Evolutionary conservation across 2,797 vertebrate species (phyloP).

Genomic region (Poeciliopsis infans): DNA sequence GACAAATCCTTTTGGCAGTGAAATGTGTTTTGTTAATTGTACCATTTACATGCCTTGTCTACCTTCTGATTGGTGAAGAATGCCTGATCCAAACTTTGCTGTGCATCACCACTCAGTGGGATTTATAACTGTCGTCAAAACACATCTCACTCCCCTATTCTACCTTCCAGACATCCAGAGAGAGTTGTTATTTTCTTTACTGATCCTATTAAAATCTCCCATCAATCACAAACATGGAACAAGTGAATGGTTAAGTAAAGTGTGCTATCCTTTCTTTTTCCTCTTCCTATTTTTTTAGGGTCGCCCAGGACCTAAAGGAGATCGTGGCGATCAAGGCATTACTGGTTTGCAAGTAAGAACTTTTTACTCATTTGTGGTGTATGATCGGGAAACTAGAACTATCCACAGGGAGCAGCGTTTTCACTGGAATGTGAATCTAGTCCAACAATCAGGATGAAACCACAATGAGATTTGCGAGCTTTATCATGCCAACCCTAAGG

Average conservation of each 20-base stretch:
- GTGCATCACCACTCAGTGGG: slow-evolving; percentile 21
- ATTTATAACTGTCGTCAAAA: slow-evolving; percentile 49
- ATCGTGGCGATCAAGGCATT: slow-evolving; percentile 89
- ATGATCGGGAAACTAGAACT: slow-evolving; percentile 69
- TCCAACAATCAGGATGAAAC: slow-evolving; percentile 69
- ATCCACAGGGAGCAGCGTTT: slow-evolving; percentile 51
- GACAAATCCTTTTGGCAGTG: background rate
- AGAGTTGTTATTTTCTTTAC: slow-evolving; percentile 41
- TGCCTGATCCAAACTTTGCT: slow-evolving; percentile 14
- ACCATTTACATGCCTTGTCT: background rate
- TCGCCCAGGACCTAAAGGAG: slow-evolving; percentile 95
- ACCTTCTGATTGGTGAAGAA: slow-evolving; percentile 9
- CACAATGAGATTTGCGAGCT: slow-evolving; percentile 72
- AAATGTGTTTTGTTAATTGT: slow-evolving; percentile 11
- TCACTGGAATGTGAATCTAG: slow-evolving; percentile 69
- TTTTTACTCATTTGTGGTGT: slow-evolving; percentile 67
- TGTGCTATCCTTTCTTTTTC: slow-evolving; percentile 16
- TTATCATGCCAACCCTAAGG: slow-evolving; percentile 66
- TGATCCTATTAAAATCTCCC: slow-evolving; percentile 54
- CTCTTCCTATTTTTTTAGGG: slow-evolving; percentile 80
- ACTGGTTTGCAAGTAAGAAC: slow-evolving; percentile 88
- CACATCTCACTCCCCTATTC: slow-evolving; percentile 25
- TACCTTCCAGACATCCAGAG: slow-evolving; percentile 16
- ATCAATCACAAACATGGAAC: slow-evolving; percentile 47
- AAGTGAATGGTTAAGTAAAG: slow-evolving; percentile 32